Evolutionary conservation across 2,888 invertebrate species (phyloP), one percentile per base, ranked within the genome.

Genomic region (Zygaena filipendulae): DNA sequence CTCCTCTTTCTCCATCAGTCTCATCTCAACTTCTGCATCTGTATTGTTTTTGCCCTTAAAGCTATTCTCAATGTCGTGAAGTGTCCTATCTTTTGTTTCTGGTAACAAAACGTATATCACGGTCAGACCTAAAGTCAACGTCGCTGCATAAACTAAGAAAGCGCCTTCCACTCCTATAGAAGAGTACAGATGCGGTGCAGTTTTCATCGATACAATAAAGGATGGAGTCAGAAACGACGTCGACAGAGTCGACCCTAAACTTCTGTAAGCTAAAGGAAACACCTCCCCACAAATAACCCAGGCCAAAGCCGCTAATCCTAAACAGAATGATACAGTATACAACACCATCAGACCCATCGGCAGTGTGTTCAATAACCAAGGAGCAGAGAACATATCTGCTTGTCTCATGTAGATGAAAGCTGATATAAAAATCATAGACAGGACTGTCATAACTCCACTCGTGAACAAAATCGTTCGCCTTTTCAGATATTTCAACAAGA

Each of bases 271-370:
- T 40, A 77, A 53, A 2, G 77, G 79, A 41, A 79, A 79, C 2
- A 79, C 70, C 52, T 79, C 79, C 0, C 79, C 79, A 43, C 77
- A 77, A 38, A 79, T 74, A 10, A 77, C 77, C 77, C 77, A 79
- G 33, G 71, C 75, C 13, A 79, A 47, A 9, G 77, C 66, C 3
- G 72, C 74, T 44, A 77, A 49, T 14, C 77, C 77, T 47, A 77
- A 53, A 47, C 74, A 77, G 37, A 77, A 77, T 0, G 70, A 68
- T 34, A 77, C 39, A 13, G 67, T 72, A 21, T 79, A 79, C 3
- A 68, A 24, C 11, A 72, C 39, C 71, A 79, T 75, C 29, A 79
- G 56, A 16, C 47, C 34, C 66, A 77, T 69, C 7, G 77, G 77
- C 6, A 72, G 40, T 19, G 52, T 42, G 8, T 75, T 62, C 26